These are phyloP conservation scores for Oceanodroma leucorhoa DNA, from an alignment of 2,797 vertebrate genomes.

Conservation along the genomic window DNA sequence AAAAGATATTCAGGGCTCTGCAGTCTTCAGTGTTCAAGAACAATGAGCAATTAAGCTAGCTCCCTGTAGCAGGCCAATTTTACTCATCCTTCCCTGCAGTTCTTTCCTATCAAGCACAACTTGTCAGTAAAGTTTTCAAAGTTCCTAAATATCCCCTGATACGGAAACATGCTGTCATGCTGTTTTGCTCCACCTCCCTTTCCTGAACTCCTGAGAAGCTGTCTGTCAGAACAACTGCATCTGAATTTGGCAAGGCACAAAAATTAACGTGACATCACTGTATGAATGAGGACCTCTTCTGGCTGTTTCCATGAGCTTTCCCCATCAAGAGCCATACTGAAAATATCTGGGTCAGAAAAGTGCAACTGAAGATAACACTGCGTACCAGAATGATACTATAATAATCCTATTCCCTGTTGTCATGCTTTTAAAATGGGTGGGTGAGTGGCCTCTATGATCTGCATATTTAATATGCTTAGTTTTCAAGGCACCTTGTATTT, in stretches of 20 bases:
- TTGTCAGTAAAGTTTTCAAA: background rate
- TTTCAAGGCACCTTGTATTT: background rate
- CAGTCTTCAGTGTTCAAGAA: background rate
- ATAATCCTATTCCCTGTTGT: background rate
- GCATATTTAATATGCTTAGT: background rate
- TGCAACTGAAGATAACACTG: background rate
- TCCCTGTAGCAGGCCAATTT: background rate
- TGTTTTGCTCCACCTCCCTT: background rate
- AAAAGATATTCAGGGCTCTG: background rate
- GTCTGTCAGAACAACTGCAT: background rate
- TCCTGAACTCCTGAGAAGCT: background rate
- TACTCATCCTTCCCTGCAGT: background rate
- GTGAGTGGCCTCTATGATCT: background rate
- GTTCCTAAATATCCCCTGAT: background rate
- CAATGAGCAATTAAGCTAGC: background rate
- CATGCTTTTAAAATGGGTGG: background rate
- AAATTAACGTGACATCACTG: background rate
- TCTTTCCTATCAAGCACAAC: background rate
- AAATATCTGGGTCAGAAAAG: slow-evolving; percentile 39
- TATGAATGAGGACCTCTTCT: slow-evolving; percentile 65
- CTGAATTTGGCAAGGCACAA: background rate
- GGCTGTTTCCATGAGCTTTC: slow-evolving; percentile 46
- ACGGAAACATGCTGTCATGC: background rate
- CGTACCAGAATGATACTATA: background rate
- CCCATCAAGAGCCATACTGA: background rate